Evolutionary conservation across 2,113 vertebrate genomes (phyloP), one percentile per base, ranked within the genome.

Genomic region (Lophura nycthemera): DNA sequence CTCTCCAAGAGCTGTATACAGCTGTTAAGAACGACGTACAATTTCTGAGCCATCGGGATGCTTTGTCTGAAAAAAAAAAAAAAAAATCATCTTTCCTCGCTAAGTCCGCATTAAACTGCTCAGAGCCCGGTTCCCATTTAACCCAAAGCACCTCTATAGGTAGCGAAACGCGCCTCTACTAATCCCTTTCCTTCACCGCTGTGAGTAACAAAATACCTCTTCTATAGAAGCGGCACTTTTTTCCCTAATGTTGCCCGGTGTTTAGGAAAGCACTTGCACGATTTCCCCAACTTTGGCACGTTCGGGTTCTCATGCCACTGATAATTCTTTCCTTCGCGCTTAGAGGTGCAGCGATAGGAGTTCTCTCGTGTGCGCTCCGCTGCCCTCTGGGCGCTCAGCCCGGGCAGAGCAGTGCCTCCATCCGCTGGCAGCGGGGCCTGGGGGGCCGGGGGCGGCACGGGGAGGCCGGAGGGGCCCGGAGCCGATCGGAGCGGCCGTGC

Each of bases 251-350:
- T 57, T 40, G 11, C 30, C 48, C 24, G 10, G 52, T 17, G 32
- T 42, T 70, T 25, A 34, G 21, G n/a, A 45, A 87, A 93, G 78
- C 92, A 91, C 63, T 74, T 21, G 66, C 66, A 29, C 29, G 1
- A 11, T 87, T 89, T 59, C 64, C 65, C 67, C 29, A 91, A 89
- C 79, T 96, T 91, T n/a, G 48, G 15, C 73, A 52, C 8, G 0
- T 57, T 76, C 30, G 67, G 5, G 32, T 76, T 83, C 70, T 48
- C 2, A 2, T 11, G 4, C 32, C 71, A 13, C 42, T 6, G 36
- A 15, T n/a, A 18, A 21, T 22, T 14, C 22, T 43, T 32, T 52
- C 4, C 18, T 8, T 13, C 8, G 7, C 40, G 0, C 4, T n/a
- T n/a, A 45, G 48, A 71, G 59, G 54, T 72, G 43, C 57, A 89